Conservation (phyloP, 2,888 invertebrate genomes). For the Spodoptera littoralis region DNA sequence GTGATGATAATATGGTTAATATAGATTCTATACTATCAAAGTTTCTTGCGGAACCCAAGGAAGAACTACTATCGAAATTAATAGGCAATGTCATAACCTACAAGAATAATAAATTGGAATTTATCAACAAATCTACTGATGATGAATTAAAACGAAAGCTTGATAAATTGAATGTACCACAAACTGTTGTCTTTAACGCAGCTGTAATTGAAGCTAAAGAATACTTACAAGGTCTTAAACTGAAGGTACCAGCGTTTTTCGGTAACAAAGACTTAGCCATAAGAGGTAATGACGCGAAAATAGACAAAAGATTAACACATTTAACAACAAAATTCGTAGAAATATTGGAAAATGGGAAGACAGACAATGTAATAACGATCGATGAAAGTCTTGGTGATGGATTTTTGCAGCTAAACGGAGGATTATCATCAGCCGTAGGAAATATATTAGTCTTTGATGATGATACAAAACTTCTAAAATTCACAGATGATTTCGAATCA, state of each 20-base stretch:
- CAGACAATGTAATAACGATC: constrained; percentile 18
- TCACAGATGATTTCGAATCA: constrained; percentile 14
- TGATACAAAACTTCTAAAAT: constrained; percentile 27
- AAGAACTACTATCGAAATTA: neutral
- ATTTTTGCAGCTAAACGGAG: constrained; percentile 23
- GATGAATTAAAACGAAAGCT: constrained; percentile 17
- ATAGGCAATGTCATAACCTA: constrained; percentile 17
- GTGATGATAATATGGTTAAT: neutral
- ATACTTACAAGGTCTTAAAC: constrained; percentile 14
- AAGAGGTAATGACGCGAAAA: constrained; percentile 22
- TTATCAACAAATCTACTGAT: constrained; percentile 16
- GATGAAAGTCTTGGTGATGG: constrained; percentile 28
- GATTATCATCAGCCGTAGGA: constrained; percentile 39
- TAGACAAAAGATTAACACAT: constrained; percentile 20
- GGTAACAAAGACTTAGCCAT: constrained; percentile 47
- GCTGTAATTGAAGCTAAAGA: constrained; percentile 21
- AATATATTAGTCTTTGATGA: constrained; percentile 37
- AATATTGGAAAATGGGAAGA: constrained; percentile 14
- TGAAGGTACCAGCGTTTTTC: constrained; percentile 44
- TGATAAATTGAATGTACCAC: constrained; percentile 14
- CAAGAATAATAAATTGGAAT: constrained; percentile 27
- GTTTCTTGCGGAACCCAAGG: too few species aligned
- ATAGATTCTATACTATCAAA: too few species aligned
- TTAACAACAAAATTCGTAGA: constrained; percentile 12
- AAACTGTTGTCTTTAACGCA: constrained; percentile 26